Evolutionary conservation across 2,113 vertebrate genomes (phyloP), one percentile per base, ranked within the genome.

Genomic region (Diglossa brunneiventris): DNA sequence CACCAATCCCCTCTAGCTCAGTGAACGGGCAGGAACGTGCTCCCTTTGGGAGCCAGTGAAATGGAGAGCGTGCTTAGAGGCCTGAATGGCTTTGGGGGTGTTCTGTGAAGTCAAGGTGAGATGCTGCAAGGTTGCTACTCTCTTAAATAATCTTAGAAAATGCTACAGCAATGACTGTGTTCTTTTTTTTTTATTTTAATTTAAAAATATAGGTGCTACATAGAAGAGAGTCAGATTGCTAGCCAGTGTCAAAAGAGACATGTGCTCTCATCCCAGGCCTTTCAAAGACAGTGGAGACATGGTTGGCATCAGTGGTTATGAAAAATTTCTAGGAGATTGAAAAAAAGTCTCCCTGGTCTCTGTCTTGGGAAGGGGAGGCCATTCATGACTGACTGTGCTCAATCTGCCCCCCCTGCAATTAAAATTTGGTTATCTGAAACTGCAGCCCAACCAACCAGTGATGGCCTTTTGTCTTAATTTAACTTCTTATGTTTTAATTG

Each of bases 181-280:
- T n/a, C 0, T 1, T 8, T 50, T 11, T 18, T 26, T 17, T n/a
- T n/a, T n/a, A n/a, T 41, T 39, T 39, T 39, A 39, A 39, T 39
- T 11, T 39, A 39, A 39, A 39, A 63, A n/a, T n/a, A 41, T 1
- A 2, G n/a, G 13, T 53, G 30, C 31, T 50, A 14, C 0, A 2
- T 41, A 56, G 24, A 7, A 85, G 33, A 74, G 15, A 74, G 33
- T 17, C 61, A 49, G 15, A 24, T 28, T 52, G 18, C 37, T 19
- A 85, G 33, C n/a, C 30, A 69, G 0, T 55, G 20, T 20, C n/a
- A 17, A 22, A 21, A 23, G 47, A 67, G 26, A 62, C 11, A 23
- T 33, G 20, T 1, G 8, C n/a, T 35, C 24, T 27, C 41, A 81
- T 9, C 17, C 30, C 44, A 47, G 46, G 30, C 18, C 68, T 85